Evolutionary conservation across 2,888 invertebrate species (phyloP).

Genomic region (Ichneumoninae sp.): DNA sequence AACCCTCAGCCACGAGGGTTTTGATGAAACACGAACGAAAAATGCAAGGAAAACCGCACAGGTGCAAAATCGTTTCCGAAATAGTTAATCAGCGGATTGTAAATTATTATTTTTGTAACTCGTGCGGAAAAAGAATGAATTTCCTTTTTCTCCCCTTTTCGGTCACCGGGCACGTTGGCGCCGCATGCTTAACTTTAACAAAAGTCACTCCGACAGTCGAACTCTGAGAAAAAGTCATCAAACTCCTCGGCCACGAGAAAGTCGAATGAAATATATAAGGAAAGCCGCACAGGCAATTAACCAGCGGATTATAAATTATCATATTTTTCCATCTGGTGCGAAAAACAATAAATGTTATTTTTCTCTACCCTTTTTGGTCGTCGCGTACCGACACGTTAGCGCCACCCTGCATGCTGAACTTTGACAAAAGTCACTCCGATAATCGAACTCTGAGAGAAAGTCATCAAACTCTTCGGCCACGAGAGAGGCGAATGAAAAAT

Average conservation of each 20-base stretch:
- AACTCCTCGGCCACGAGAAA: conserved; percentile 1
- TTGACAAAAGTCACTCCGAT: conserved; percentile 26
- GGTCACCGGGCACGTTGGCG: conserved; percentile 45
- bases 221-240: conserved; percentile 48
- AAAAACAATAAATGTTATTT: conserved; percentile 27
- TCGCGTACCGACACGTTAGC: conserved; percentile 42
- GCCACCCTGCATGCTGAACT: conserved; percentile 23
- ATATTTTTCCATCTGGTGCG: conserved; percentile 12
- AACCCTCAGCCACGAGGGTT: not conserved
- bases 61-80: not conserved
- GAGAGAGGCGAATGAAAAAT: not conserved
- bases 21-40: not conserved
- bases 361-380: conserved; percentile 3
- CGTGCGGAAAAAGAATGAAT: conserved; percentile 17
- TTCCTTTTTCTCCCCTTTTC: conserved; percentile 7
- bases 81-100: not conserved
- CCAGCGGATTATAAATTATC: not conserved
- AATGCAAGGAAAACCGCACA: not conserved
- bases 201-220: conserved; percentile 33
- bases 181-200: conserved; percentile 31
- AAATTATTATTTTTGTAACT: conserved; percentile 7
- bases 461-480: conserved; percentile 36
- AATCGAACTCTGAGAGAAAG: conserved; percentile 45
- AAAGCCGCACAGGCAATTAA: conserved; percentile 3
- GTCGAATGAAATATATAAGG: not conserved